Base-by-base conservation (phyloP, 2,888 invertebrate genomes). In the Pandemis cinnamomeana region DNA sequence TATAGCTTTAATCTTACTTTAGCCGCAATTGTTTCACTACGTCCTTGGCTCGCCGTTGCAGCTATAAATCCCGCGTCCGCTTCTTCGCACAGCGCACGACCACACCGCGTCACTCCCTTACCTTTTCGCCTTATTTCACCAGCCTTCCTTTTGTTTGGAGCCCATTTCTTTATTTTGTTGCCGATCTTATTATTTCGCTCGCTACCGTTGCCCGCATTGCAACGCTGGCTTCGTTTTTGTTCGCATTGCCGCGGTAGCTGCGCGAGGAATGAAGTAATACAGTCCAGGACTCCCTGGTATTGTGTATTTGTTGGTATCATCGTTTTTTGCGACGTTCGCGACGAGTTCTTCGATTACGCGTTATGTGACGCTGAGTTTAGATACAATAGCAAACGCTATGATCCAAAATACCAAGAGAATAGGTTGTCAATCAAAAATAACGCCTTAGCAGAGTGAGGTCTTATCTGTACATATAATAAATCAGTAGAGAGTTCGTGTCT, bases 181-280 rank as follows among this genome's bases (percentile, higher is more conserved):
- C 91, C 90, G 92, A 92, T 93, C 93, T 94, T 94, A 94, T 94
- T 94, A 94, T 93, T 93, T 93, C 88, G 93, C 93, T 93, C 88
- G 93, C 93, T 93, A 93, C 93, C 92, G 93, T 92, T 91, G 89
- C 88, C 89, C 90, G 89, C 90, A 87, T 88, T 88, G 91, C 89
- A 86, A 84, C 85, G 86, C 83, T 86, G 86, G 84, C 81, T 86
- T 88, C 86, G 89, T 93, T 93, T 93, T 93, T 93, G 89, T 84
- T 89, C 90, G 89, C 87, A 79, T 78, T 75, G 76, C 75, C 15
- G 83, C 81, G 76, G 76, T 83, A 84, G 87, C 86, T 86, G 86
- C 79, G 80, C 85, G 78, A 86, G 91, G 93, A 94, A 94, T 93
- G 93, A 91, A 92, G 92, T 91, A 92, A 91, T 91, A 91, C 92